Evolutionary conservation across 64 coral and sea anemone species (phyloP), one percentile per base, ranked within the genome.

Genomic region (Hydrozoanthus tunicans): DNA sequence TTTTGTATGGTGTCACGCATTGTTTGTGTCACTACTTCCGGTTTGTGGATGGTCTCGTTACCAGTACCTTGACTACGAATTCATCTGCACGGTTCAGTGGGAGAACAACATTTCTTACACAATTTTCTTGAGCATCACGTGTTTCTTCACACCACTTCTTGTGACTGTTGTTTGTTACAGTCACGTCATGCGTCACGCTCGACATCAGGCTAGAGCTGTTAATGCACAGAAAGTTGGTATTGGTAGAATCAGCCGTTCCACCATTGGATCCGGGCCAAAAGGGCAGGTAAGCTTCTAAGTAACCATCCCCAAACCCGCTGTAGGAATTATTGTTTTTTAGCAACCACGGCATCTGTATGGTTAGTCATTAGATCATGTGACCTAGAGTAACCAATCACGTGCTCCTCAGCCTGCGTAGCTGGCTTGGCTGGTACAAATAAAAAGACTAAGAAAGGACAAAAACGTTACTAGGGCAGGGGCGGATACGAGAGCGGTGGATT

Each of bases 21-120:
- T 93, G 4, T 9, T 93, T 9, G 92, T 93, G 56, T 86, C 92
- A 3, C 10, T 93, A 6, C 67, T 93, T 15, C 92, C 84, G 4
- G 85, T 89, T 6, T 93, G 89, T 68, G 92, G 92, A 43, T 93
- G 92, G 91, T 93, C 92, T 66, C 67, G 92, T 27, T 93, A 93
- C 32, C 26, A 89, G 67, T 93, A 93, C 70, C 59, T 93, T 25
- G 78, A 83, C 53, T 93, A 93, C 75, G 84, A 93, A 79, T 93
- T 62, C 84, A 93, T 93, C 77, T 93, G 92, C 60, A 93, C 92
- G 0, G 92, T 93, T 56, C 92, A 93, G 43, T 93, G 92, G 92
- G 92, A 93, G 56, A 23, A 89, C 9, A 59, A 73, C 26, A 80
- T 27, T 53, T 61, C 66, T 59, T 93, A 89, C 26, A 89, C 92